Evolutionary conservation across 2,888 invertebrate genomes (phyloP).

Genomic region (Hesperia comma): DNA sequence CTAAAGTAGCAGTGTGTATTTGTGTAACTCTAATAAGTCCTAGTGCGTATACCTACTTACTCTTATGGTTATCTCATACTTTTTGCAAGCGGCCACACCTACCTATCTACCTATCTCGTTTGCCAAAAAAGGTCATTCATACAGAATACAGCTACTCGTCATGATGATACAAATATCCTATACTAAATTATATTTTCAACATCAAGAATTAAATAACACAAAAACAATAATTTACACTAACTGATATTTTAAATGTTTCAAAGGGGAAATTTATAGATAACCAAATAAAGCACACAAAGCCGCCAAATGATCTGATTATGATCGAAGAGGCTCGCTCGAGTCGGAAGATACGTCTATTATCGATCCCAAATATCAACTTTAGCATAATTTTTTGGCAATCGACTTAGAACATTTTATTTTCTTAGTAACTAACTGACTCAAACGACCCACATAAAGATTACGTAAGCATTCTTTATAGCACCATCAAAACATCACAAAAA

Average conservation of each 20-base stretch:
- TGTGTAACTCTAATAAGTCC: no score
- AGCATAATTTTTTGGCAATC: slow-evolving; percentile 63
- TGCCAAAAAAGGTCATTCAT: no score
- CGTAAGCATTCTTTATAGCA: slow-evolving; percentile 45
- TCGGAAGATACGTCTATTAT: slow-evolving; percentile 51
- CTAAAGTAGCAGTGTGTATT: no score
- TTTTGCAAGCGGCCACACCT: no score
- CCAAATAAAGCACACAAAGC: slow-evolving; percentile 34
- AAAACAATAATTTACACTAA: slow-evolving; percentile 4
- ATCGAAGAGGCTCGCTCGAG: slow-evolving; percentile 43
- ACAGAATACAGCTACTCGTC: no score
- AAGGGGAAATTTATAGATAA: slow-evolving; percentile 21
- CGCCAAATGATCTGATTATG: slow-evolving; percentile 40
- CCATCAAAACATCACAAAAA: slow-evolving; percentile 37
- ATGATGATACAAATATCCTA: no score
- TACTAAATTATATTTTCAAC: no score
- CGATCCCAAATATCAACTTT: slow-evolving; percentile 66
- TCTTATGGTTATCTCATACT: no score
- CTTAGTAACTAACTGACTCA: slow-evolving; percentile 56
- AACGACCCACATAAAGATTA: slow-evolving; percentile 51
- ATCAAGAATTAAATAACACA: no score
- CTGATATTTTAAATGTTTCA: background rate
- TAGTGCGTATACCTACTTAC: no score
- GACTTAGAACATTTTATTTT: slow-evolving; percentile 52
- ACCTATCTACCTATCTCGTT: no score